A percentile compares a stretch with the other conserved stretches of the same genome.
Conservation (phyloP, 2,888 invertebrate genomes). For the Autographa pulchrina region DNA sequence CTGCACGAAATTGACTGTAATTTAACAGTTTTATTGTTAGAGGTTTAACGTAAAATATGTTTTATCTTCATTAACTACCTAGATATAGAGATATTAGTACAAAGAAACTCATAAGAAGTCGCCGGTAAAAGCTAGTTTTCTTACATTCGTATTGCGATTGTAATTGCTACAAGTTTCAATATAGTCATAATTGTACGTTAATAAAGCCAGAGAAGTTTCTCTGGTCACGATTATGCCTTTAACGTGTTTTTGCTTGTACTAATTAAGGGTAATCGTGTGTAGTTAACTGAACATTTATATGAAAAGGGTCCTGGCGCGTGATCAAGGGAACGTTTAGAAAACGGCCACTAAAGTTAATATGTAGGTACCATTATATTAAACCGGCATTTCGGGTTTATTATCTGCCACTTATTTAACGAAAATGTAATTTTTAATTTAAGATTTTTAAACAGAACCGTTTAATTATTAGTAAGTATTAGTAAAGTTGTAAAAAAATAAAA, state of each 20-base stretch:
- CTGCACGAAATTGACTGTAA: not conserved
- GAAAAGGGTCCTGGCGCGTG: conserved; percentile 41
- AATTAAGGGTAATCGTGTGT: conserved; percentile 63
- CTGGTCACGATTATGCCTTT: conserved; percentile 59
- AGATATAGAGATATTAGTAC: too few relatives aligned
- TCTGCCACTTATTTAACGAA: too few relatives aligned
- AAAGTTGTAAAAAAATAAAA: too few relatives aligned
- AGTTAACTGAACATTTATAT: conserved; percentile 54
- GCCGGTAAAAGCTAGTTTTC: too few relatives aligned
- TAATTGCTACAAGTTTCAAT: conserved; percentile 16
- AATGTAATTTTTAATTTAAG: too few relatives aligned
- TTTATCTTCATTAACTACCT: not conserved
- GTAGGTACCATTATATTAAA: too few relatives aligned
- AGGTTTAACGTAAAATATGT: not conserved
- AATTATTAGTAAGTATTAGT: too few relatives aligned
- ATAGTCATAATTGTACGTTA: conserved; percentile 15
- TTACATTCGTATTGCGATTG: not conserved
- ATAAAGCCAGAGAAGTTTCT: conserved; percentile 40
- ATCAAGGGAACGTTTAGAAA: conserved; percentile 17
- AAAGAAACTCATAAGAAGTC: not conserved
- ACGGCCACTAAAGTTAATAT: conserved; percentile 1
- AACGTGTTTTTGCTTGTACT: conserved; percentile 49
- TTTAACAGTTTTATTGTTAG: not conserved
- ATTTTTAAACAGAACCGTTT: too few relatives aligned
- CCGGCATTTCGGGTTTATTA: too few relatives aligned